phyloP scores from a whole-genome alignment of 35 echinoderm and acorn worm genomes.

The Amphiura filiformis region DNA sequence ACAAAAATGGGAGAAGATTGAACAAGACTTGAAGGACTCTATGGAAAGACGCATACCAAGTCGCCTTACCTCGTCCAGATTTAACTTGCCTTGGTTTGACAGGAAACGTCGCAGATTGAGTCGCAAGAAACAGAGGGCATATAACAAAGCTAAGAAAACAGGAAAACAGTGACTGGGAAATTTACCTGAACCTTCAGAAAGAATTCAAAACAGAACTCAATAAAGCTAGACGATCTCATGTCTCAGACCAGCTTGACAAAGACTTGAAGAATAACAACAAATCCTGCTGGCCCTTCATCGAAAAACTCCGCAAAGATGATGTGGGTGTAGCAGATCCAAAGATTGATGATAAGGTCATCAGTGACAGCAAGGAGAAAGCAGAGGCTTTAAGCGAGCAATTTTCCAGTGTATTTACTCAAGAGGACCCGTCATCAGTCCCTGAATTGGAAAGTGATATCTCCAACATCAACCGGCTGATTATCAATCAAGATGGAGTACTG shows the following conservation, averaged over 20 bases:
- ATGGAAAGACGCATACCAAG: constrained; percentile 23
- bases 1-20: not conserved
- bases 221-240: not conserved
- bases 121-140: constrained; percentile 13
- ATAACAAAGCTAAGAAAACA: not conserved
- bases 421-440: not conserved
- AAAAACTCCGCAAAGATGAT: constrained; percentile 6
- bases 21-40: not conserved
- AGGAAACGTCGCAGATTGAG: constrained; percentile 3
- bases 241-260: not conserved
- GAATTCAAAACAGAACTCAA: not conserved
- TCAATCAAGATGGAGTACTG: not conserved
- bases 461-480: not conserved
- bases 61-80: not conserved
- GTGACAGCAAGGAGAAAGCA: constrained; percentile 18
- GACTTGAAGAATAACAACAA: constrained; percentile 8
- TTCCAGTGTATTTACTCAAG: constrained; percentile 18
- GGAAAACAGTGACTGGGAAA: not conserved
- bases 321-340: constrained; percentile 3
- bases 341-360: not conserved
- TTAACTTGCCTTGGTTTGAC: constrained; percentile 25
- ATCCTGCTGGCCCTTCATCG: constrained; percentile 27
- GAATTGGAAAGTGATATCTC: not conserved
- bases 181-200: not conserved
- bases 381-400: constrained; percentile 21